Evolutionary conservation across 2,113 vertebrate species (phyloP), one percentile per base, ranked within the genome.

Genomic region (Trogon surrucura): DNA sequence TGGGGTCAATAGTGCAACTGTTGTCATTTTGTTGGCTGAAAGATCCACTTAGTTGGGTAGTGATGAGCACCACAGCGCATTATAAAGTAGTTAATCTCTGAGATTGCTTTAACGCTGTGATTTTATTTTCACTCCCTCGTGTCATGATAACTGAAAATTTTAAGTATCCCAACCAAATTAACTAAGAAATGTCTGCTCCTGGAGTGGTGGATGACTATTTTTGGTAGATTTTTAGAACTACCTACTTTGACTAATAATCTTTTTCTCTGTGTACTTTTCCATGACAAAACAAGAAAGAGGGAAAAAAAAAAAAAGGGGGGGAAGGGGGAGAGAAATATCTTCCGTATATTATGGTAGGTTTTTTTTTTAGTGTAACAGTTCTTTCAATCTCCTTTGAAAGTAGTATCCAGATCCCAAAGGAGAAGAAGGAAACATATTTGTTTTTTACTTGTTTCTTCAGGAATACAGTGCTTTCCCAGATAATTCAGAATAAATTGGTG

Each of bases 311-410:
- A 41, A 41, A 11, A 41, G 10, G 17, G 27, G 6, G 16, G 5
- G 30, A 45, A 36, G 25, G 32, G 5, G 13, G 34, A 21, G 10
- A 26, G 2, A 29, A 0, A 4, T 10, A 3, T 27, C 0, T 29
- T 84, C 82, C 41, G 1, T 21, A 32, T 69, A 25, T 66, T 89
- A 22, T 5, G 61, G 60, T 78, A 11, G 53, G 11, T 11, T 12
- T n/a, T 58, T 60, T 60, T 60, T 58, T 58, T 12, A 32, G 29
- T 26, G 44, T n/a, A 11, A 64, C 15, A 91, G 54, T n/a, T 70
- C 25, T 67, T 80, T 54, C 29, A 45, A 4, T 41, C 26, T 75
- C 11, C 56, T 87, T 89, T 48, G 19, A 32, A 87, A 85, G 93
- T 89, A 48, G 26, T 80, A 44, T 85, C 3, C 27, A 54, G 20